These are phyloP conservation scores for Daktulosphaira vitifoliae DNA, from an alignment of 1,140 invertebrate species.

Conservation along the genomic window DNA sequence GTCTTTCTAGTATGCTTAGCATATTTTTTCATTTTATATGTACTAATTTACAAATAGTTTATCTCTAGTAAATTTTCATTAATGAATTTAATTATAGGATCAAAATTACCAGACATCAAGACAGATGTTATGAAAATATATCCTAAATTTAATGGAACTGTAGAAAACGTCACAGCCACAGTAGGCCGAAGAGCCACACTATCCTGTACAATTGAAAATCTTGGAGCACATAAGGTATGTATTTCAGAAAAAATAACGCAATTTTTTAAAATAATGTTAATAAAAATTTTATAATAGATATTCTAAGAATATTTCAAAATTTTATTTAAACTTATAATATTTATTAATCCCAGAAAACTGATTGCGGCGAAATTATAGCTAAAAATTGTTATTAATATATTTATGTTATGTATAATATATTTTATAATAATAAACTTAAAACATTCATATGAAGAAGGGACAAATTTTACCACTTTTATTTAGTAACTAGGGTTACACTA, in stretches of 20 bases:
- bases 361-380: no score
- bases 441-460: no score
- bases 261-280: no score
- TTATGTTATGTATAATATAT: no score
- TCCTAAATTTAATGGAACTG: constrained; percentile 13
- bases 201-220: constrained; percentile 49
- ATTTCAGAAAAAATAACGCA: not conserved
- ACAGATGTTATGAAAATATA: constrained; percentile 20
- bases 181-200: constrained; percentile 71
- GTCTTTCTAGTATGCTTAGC: not conserved
- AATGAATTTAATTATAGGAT: not conserved
- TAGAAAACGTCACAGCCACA: constrained; percentile 67
- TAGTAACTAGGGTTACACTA: no score
- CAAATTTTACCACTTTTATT: no score
- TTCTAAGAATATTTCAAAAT: no score
- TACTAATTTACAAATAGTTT: not conserved
- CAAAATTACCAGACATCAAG: not conserved
- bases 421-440: no score
- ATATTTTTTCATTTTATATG: not conserved
- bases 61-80: not conserved
- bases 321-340: no score
- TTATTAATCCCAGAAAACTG: no score
- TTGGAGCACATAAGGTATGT: constrained; percentile 24
- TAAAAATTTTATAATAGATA: no score
- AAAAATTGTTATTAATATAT: no score